These are phyloP conservation scores for Anoplophora glabripennis DNA, from an alignment of 1,140 invertebrate species.

Conservation along the genomic window DNA sequence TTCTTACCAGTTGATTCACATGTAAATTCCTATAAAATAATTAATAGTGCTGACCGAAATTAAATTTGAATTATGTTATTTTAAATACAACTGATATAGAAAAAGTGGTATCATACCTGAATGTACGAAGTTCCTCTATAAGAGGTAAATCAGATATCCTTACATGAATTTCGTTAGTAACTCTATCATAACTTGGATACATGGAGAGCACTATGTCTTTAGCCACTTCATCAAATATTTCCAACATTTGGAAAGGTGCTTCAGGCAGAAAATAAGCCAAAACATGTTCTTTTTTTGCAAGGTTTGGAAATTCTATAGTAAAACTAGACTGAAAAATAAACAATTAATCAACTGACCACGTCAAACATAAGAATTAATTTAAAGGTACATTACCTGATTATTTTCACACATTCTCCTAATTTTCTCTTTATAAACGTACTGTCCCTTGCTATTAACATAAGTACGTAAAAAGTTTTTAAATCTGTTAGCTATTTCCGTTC, in stretches of 20 bases:
- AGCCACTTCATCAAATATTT: conserved; percentile 93
- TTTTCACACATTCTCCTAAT: conserved; percentile 94
- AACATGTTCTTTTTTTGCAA: conserved; percentile 88
- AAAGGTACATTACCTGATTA: conserved; percentile 56
- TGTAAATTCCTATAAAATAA: conserved; percentile 78
- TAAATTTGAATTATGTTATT: too few species aligned
- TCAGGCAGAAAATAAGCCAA: conserved; percentile 96
- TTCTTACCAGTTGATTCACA: conserved; percentile 92
- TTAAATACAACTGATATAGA: too few species aligned
- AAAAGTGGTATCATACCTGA: conserved; percentile 59
- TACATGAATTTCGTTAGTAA: conserved; percentile 90
- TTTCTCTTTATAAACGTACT: conserved; percentile 89
- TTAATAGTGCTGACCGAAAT: too few species aligned
- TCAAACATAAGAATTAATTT: background rate
- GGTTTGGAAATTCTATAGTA: conserved; percentile 87
- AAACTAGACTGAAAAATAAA: conserved; percentile 70
- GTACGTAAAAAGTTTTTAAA: conserved; percentile 95
- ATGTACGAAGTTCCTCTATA: conserved; percentile 92
- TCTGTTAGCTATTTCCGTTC: conserved; percentile 93
- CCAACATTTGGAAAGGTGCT: conserved; percentile 93
- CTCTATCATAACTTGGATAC: conserved; percentile 94
- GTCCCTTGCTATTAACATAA: conserved; percentile 81
- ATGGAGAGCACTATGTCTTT: conserved; percentile 92
- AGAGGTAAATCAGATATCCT: conserved; percentile 92
- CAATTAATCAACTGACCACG: conserved; percentile 10